Evolutionary conservation across 2,113 vertebrate genomes (phyloP).

Genomic region (Neolamprologus fasciatus): DNA sequence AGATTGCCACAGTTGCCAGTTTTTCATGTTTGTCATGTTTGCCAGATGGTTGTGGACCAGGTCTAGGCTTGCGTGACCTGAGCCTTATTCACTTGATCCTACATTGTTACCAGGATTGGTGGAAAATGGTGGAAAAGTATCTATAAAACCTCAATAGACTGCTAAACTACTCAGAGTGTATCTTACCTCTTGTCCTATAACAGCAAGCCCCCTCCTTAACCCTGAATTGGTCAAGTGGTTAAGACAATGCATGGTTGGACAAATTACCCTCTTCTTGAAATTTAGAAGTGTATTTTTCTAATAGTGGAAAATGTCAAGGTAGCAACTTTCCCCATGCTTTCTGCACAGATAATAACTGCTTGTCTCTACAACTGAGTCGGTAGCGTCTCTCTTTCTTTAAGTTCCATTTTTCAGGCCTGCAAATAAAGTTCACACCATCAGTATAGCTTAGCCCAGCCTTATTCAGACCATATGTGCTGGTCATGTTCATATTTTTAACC

Average conservation of each 20-base stretch:
- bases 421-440: background rate
- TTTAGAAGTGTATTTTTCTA: background rate
- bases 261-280: background rate
- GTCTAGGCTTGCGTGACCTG: background rate
- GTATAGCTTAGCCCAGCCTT: background rate
- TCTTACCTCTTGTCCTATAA: background rate
- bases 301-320: background rate
- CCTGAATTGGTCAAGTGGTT: background rate
- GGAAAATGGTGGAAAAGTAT: background rate
- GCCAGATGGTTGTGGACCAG: background rate
- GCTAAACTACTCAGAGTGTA: background rate
- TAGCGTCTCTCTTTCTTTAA: background rate
- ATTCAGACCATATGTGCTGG: background rate
- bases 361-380: background rate
- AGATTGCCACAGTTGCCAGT: background rate
- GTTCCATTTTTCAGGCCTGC: background rate
- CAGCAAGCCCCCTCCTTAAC: background rate
- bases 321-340: background rate
- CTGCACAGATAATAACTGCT: background rate
- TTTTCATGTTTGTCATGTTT: background rate
- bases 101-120: background rate
- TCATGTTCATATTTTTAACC: constrained; percentile 1
- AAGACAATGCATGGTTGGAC: background rate
- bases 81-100: background rate
- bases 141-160: background rate